Base-by-base conservation (phyloP, 2,113 vertebrate species). In the Megaceryle maxima region DNA sequence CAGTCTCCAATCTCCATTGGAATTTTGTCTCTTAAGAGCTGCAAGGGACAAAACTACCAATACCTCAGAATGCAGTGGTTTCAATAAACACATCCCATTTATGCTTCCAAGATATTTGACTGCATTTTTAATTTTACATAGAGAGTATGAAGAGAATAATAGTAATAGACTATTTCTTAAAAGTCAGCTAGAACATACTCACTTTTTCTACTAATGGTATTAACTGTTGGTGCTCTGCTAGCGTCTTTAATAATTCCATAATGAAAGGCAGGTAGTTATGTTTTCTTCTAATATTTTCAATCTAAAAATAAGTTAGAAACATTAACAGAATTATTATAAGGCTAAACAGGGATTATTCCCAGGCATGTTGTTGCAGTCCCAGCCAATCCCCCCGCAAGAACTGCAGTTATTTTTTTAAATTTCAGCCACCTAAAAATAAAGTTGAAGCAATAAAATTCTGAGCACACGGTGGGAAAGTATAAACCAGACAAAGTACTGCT, bases 221-320 rank as follows among this genome's bases (percentile, higher is more conserved):
- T 97, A 99, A 97, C 95, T 99, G 99, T 91, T 99, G 99, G 92
- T 99, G 99, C 96, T 99, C 99, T 88, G 99, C 99, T 98, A 99
- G 97, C 2, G 99, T 99, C 98, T 99, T 99, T 98, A 99, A 97
- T 80, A 99, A 97, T 98, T 99, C 99, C 99, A 99, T 99, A 92
- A 99, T 99, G 94, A 99, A 99, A 78, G 99, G 99, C 81, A 99
- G 96, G 94, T 99, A 99, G 96, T 99, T 99, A 98, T 99, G 99
- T 97, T 99, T 99, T 97, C 99, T 98, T 98, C 99, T 98, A 95
- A 99, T 99, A 97, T 99, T 99, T 98, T 99, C 99, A 80, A 99
- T 98, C 99, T 99, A 95, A 96, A 97, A 97, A 81, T n/a, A 93
- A 85, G 97, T 86, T 31, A 22, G 67, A 86, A 75, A 35, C 16